Percentiles rank a stretch among this genome's conserved stretches.
Conservation (phyloP, 2,888 invertebrate genomes). For the Hypolimnas misippus region DNA sequence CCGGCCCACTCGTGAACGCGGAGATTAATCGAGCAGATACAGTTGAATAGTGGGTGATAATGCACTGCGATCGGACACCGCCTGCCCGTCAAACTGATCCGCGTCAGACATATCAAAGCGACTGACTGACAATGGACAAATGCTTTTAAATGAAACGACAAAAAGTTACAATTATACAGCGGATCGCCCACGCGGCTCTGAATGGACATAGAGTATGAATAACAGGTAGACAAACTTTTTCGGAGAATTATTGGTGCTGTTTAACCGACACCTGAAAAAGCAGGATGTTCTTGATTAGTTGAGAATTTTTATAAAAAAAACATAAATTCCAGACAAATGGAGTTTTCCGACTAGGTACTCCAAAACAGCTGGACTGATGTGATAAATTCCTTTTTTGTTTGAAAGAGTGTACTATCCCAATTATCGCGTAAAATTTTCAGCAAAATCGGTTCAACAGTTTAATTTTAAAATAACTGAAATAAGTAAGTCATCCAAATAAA, state of each 20-base stretch:
- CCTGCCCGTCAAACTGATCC: slow-evolving; percentile 60
- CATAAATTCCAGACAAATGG: no score
- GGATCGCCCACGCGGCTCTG: neutral
- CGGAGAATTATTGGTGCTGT: neutral
- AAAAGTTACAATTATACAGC: slow-evolving; percentile 52
- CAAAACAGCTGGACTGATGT: no score
- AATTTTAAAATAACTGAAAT: no score
- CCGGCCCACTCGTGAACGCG: slow-evolving; percentile 48
- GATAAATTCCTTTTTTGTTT: no score
- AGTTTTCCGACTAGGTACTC: no score
- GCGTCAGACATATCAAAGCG: slow-evolving; percentile 51
- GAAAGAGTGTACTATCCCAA: no score
- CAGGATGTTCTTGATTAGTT: no score
- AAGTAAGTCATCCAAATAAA: no score
- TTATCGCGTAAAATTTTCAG: no score
- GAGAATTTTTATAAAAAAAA: no score
- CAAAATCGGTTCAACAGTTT: no score
- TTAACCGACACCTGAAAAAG: neutral
- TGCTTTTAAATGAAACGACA: slow-evolving; percentile 57
- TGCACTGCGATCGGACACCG: slow-evolving; percentile 41
- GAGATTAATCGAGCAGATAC: slow-evolving; percentile 51
- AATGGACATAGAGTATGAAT: neutral
- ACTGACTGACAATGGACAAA: slow-evolving; percentile 61
- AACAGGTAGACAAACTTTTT: neutral
- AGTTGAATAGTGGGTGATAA: slow-evolving; percentile 35